Evolutionary conservation across 2,888 invertebrate genomes (phyloP).

Genomic region (Lissocephala sabroskyi): DNA sequence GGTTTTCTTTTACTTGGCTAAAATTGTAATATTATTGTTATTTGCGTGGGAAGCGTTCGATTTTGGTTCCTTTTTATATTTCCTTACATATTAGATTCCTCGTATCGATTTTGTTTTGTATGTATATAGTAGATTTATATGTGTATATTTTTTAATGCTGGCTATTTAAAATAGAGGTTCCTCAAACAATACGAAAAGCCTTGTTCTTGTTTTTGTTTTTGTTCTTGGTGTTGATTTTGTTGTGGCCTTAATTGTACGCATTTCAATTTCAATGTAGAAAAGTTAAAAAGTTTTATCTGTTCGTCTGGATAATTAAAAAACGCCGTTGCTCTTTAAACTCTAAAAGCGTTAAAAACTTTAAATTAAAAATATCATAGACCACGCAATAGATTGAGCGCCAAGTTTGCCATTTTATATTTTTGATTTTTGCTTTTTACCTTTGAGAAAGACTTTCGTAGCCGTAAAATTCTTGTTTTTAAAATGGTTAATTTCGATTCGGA

Average conservation of each 20-base stretch:
- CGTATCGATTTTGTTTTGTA: conserved; percentile 20
- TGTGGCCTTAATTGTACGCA: background rate
- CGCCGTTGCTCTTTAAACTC: conserved; percentile 34
- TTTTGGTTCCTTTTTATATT: conserved; percentile 70
- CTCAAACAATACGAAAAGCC: conserved; percentile 33
- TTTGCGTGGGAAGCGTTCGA: conserved; percentile 71
- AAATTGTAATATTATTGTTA: conserved; percentile 63
- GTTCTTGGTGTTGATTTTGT: conserved; percentile 7
- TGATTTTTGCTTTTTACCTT: conserved; percentile 10
- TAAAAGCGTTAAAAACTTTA: conserved; percentile 64
- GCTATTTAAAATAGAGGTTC: conserved; percentile 9
- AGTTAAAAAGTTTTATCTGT: conserved; percentile 30
- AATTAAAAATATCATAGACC: conserved; percentile 42
- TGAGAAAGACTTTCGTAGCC: conserved; percentile 15
- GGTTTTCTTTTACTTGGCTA: conserved; percentile 32
- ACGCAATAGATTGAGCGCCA: conserved; percentile 28
- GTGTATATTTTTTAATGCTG: conserved; percentile 6
- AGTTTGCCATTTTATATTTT: conserved; percentile 38
- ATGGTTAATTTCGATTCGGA: conserved; percentile 18
- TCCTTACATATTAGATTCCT: conserved; percentile 44
- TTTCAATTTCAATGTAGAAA: conserved; percentile 17
- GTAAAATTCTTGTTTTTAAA: conserved; percentile 50
- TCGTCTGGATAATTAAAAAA: conserved; percentile 41
- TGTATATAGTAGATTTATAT: conserved; percentile 9
- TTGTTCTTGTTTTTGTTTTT: conserved; percentile 8